Percentiles rank a stretch among this genome's conserved stretches.
Conservation (phyloP, 2,888 invertebrate genomes). For the Cylindroiulus punctatus region DNA sequence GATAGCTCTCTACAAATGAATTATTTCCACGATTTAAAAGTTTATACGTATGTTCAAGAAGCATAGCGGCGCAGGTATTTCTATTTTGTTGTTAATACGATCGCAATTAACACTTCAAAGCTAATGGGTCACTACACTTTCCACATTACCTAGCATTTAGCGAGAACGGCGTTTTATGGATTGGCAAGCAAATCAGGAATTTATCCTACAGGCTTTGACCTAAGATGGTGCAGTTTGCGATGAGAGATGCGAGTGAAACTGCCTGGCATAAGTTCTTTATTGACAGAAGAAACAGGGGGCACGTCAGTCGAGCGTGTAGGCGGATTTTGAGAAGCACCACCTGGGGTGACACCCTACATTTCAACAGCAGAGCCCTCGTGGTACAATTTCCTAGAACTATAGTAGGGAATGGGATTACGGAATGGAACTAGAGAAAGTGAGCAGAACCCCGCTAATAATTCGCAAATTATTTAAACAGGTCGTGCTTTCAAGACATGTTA, state of each 20-base stretch:
- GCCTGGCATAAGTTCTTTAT: not conserved
- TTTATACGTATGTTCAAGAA: not conserved
- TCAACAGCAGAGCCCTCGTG: not conserved
- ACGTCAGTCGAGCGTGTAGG: not conserved
- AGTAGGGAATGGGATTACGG: not conserved
- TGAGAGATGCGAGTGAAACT: not conserved
- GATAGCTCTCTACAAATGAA: constrained; percentile 18
- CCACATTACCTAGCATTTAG: not conserved
- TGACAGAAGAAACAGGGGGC: constrained; percentile 30
- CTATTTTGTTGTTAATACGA: not conserved
- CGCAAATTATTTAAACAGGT: not conserved
- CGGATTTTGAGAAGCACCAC: not conserved
- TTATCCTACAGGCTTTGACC: constrained; percentile 21
- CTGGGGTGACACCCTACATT: constrained; percentile 40
- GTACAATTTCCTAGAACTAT: not conserved
- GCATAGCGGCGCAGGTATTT: not conserved
- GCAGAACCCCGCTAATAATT: not conserved
- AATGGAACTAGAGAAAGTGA: not conserved
- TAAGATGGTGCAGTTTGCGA: not conserved
- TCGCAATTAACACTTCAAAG: constrained; percentile 30
- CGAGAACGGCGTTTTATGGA: not conserved
- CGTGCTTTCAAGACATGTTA: not conserved
- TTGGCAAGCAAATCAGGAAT: not conserved
- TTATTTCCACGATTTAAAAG: not conserved
- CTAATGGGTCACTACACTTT: constrained; percentile 37